Percentiles rank a stretch among this genome's conserved stretches.
These are phyloP conservation scores for Camponotus pennsylvanicus DNA, from an alignment of 1,140 invertebrate species.

Conservation along the genomic window DNA sequence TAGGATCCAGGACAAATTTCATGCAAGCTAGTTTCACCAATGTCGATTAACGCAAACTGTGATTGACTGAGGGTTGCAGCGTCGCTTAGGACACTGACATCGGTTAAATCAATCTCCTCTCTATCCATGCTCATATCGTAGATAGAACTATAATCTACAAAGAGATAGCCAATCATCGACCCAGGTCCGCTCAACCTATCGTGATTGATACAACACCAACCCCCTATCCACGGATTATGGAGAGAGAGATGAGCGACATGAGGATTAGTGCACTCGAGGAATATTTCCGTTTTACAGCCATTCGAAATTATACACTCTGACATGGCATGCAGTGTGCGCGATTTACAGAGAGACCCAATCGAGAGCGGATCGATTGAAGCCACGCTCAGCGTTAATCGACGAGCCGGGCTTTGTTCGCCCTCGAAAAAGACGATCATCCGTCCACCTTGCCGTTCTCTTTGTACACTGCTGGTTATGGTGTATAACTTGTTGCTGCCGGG, in stretches of 20 bases:
- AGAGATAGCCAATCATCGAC: slow-evolving; percentile 33
- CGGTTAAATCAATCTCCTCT: slow-evolving; percentile 56
- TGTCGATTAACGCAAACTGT: slow-evolving; percentile 60
- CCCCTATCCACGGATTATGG: not conserved
- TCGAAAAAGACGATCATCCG: slow-evolving; percentile 14
- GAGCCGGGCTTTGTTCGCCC: not conserved
- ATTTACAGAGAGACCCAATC: not conserved
- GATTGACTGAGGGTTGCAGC: slow-evolving; percentile 51
- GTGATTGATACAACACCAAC: slow-evolving; percentile 45
- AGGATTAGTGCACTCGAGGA: not conserved
- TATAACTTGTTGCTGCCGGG: slow-evolving; percentile 73
- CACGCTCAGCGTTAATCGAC: slow-evolving; percentile 10
- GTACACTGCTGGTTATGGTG: slow-evolving; percentile 66
- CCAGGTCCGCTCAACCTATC: slow-evolving; percentile 14
- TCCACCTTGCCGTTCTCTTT: slow-evolving; percentile 39
- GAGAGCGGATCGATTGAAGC: slow-evolving; percentile 5
- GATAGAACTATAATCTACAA: slow-evolving; percentile 44
- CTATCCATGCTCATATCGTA: slow-evolving; percentile 26
- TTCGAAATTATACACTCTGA: not conserved
- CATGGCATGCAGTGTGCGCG: not conserved
- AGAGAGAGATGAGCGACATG: slow-evolving; percentile 11
- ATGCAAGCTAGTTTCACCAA: slow-evolving; percentile 30
- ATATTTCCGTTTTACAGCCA: not conserved
- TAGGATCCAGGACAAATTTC: slow-evolving; percentile 22
- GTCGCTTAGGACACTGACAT: slow-evolving; percentile 47